Evolutionary conservation across 2,113 vertebrate genomes (phyloP).

Genomic region (Hypomesus transpacificus): DNA sequence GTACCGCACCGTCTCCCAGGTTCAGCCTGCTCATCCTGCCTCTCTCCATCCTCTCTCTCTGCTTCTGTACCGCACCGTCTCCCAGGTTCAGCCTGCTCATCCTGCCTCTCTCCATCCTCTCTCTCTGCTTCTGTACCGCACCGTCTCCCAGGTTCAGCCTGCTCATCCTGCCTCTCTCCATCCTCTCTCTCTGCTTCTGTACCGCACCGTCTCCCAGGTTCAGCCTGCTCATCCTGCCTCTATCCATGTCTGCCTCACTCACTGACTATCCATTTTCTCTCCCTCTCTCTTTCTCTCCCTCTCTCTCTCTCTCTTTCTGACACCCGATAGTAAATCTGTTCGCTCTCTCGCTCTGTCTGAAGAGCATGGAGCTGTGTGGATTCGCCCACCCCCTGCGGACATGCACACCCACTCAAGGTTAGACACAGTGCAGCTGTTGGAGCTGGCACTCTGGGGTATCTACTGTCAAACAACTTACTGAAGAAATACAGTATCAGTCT

Average conservation of each 20-base stretch:
- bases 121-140: neutral
- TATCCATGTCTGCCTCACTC: slow-evolving; percentile 28
- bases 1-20: slow-evolving; percentile 5
- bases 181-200: neutral
- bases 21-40: slow-evolving; percentile 16
- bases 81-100: slow-evolving; percentile 31
- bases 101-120: slow-evolving; percentile 30
- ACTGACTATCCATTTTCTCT: slow-evolving; percentile 41
- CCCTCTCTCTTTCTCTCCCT: neutral
- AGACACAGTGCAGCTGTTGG: slow-evolving; percentile 40
- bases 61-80: neutral
- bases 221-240: slow-evolving; percentile 12
- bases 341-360: slow-evolving; percentile 6
- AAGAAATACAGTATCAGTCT: neutral
- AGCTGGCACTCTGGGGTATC: slow-evolving; percentile 24
- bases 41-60: slow-evolving; percentile 4
- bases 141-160: too few species aligned
- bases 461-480: neutral
- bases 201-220: slow-evolving; percentile 13
- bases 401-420: slow-evolving; percentile 61
- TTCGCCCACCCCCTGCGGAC: slow-evolving; percentile 53
- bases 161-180: neutral
- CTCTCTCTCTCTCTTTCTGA: neutral
- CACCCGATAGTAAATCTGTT: neutral
- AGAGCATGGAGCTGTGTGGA: slow-evolving; percentile 43